Percentiles rank a stretch among this genome's conserved stretches.
phyloP scores from a whole-genome alignment of 1,140 invertebrate genomes.

The Drosophila kurseongensis region DNA sequence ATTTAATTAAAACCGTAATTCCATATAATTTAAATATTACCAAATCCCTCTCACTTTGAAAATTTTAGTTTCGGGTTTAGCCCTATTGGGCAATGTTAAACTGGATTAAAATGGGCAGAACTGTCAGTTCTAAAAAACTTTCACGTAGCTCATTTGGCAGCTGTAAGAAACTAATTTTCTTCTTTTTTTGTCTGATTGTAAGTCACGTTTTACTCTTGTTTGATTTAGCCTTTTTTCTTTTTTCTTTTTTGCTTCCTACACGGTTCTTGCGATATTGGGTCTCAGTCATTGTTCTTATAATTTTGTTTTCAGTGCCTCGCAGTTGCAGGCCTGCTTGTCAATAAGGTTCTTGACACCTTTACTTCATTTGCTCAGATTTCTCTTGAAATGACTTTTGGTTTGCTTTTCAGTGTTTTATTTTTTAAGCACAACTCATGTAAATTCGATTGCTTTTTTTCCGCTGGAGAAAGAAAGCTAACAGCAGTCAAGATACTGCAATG shows the following conservation, averaged over 20 bases:
- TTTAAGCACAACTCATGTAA: conserved; percentile 19
- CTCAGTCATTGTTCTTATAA: conserved; percentile 22
- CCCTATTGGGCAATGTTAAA: neutral
- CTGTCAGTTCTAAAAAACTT: conserved; percentile 55
- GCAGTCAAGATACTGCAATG: neutral
- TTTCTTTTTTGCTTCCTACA: conserved; percentile 44
- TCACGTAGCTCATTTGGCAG: conserved; percentile 77
- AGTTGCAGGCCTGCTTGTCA: conserved; percentile 67
- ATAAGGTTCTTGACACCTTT: conserved; percentile 82
- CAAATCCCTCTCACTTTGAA: no score
- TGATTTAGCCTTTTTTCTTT: conserved; percentile 56
- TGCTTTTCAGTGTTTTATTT: conserved; percentile 42
- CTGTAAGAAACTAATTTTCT: conserved; percentile 47
- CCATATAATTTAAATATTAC: no score
- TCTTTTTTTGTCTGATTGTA: conserved; percentile 40
- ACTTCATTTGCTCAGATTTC: conserved; percentile 79
- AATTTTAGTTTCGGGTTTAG: no score
- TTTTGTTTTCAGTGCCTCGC: conserved; percentile 38
- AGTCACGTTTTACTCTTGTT: conserved; percentile 73
- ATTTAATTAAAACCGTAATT: no score
- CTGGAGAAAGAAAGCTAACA: neutral
- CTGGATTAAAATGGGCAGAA: conserved; percentile 2
- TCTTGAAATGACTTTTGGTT: conserved; percentile 71
- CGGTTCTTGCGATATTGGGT: conserved; percentile 6
- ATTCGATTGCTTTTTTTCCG: conserved; percentile 33